A percentile compares a stretch with the other conserved stretches of the same genome.
Evolutionary conservation across 1,140 invertebrate genomes (phyloP).

Genomic region (Dinothrombium tinctorium): DNA sequence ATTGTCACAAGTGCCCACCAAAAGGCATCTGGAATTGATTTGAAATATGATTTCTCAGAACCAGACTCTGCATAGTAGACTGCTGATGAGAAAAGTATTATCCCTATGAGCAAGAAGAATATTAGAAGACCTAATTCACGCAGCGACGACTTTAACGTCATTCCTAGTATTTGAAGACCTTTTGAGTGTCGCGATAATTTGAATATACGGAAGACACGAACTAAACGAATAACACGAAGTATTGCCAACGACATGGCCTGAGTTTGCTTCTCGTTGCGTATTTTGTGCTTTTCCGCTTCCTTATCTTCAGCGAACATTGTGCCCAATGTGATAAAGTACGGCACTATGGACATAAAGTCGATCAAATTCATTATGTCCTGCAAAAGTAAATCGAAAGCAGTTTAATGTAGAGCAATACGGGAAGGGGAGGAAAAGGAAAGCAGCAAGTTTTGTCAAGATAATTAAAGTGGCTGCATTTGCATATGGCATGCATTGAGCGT

Average conservation of each 20-base stretch:
- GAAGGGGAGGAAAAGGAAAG: neutral
- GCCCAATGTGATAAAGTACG: conserved; percentile 96
- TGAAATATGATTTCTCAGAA: conserved; percentile 83
- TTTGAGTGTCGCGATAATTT: conserved; percentile 93
- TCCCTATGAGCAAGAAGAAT: conserved; percentile 98
- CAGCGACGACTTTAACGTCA: conserved; percentile 98
- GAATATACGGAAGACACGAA: conserved; percentile 96
- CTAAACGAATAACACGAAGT: conserved; percentile 83
- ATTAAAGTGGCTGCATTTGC: no score
- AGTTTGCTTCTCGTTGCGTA: conserved; percentile 2
- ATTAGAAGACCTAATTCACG: conserved; percentile 97
- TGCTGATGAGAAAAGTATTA: conserved; percentile 90
- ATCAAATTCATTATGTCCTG: conserved; percentile 98
- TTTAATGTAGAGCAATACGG: no score
- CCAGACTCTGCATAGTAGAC: conserved; percentile 97
- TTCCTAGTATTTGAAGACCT: conserved; percentile 85
- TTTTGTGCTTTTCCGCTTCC: conserved; percentile 23
- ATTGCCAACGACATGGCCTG: conserved; percentile 86
- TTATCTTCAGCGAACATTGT: conserved; percentile 90
- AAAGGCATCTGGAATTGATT: conserved; percentile 81
- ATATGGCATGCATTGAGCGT: no score
- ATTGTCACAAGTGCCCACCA: conserved; percentile 99
- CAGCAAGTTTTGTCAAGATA: neutral
- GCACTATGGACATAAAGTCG: conserved; percentile 97
- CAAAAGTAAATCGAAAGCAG: no score